Conservation (phyloP, 2,797 vertebrate genomes). For the Coregonus suidteri region DNA sequence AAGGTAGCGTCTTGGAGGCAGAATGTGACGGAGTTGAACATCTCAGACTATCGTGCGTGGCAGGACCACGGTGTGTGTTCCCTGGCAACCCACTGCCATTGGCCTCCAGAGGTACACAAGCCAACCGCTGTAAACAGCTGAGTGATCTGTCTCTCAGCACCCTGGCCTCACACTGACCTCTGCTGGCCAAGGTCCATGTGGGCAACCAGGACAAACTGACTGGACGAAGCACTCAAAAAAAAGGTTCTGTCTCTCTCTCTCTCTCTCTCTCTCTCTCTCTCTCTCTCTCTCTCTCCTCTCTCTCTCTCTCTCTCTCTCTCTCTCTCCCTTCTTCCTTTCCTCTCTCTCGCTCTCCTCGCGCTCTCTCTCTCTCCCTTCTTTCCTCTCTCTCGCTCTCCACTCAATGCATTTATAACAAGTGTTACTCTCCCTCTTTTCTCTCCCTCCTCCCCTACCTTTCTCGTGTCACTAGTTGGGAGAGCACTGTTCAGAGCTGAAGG, state of each 20-base stretch:
- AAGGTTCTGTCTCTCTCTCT: slow-evolving; percentile 75
- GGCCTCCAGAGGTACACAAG: slow-evolving; percentile 89
- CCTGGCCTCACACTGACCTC: slow-evolving; percentile 89
- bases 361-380: not conserved
- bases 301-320: not conserved
- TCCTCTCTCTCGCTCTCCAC: not conserved
- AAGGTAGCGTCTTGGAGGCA: slow-evolving; percentile 94
- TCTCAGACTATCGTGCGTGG: slow-evolving; percentile 93
- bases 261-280: not conserved
- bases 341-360: not conserved
- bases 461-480: slow-evolving; percentile 83
- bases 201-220: slow-evolving; percentile 98
- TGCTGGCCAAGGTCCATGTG: slow-evolving; percentile 95
- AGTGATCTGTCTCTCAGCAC: slow-evolving; percentile 89
- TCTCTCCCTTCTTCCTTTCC: not conserved
- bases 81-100: slow-evolving; percentile 88
- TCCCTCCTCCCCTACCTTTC: too few relatives aligned
- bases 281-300: not conserved
- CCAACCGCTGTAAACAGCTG: slow-evolving; percentile 84
- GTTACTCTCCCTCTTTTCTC: too few relatives aligned
- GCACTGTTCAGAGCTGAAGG: slow-evolving; percentile 91
- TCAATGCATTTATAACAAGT: not conserved
- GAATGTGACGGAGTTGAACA: slow-evolving; percentile 97
- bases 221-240: slow-evolving; percentile 89
- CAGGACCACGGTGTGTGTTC: slow-evolving; percentile 90